Conservation (phyloP, 2,797 vertebrate genomes). For the Lepilemur septentrionalis region DNA sequence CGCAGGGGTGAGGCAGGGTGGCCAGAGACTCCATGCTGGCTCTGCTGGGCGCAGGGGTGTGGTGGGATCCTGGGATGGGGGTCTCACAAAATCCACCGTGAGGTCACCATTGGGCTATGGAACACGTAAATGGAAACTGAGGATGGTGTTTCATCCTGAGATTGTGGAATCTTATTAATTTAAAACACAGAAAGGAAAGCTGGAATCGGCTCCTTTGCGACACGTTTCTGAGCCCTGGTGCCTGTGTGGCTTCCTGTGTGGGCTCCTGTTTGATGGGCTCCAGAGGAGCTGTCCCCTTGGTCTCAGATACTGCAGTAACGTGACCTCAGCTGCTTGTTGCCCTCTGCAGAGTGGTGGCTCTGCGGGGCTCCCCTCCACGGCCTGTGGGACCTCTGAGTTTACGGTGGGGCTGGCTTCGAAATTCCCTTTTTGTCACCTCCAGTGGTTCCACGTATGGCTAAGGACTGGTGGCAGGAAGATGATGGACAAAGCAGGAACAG, state of each 20-base stretch:
- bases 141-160: background rate
- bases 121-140: no score
- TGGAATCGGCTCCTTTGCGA: background rate
- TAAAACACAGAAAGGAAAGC: background rate
- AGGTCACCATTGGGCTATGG: background rate
- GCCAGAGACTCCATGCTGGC: fast-evolving
- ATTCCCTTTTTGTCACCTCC: background rate
- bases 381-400: background rate
- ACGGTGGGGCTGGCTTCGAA: background rate
- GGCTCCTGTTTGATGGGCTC: background rate
- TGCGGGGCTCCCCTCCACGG: fast-evolving
- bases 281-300: background rate
- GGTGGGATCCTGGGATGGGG: fast-evolving
- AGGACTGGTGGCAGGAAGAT: background rate
- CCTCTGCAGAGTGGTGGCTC: fast-evolving
- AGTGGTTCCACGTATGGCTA: background rate
- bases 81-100: background rate
- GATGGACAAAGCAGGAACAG: no score
- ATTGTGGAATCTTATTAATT: background rate
- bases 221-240: background rate
- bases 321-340: background rate
- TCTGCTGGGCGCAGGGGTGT: fast-evolving
- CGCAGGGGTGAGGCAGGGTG: background rate
- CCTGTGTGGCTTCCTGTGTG: background rate
- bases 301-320: background rate